Evolutionary conservation across 2,888 invertebrate species (phyloP), one percentile per base, ranked within the genome.

Genomic region (Dioctria rufipes): DNA sequence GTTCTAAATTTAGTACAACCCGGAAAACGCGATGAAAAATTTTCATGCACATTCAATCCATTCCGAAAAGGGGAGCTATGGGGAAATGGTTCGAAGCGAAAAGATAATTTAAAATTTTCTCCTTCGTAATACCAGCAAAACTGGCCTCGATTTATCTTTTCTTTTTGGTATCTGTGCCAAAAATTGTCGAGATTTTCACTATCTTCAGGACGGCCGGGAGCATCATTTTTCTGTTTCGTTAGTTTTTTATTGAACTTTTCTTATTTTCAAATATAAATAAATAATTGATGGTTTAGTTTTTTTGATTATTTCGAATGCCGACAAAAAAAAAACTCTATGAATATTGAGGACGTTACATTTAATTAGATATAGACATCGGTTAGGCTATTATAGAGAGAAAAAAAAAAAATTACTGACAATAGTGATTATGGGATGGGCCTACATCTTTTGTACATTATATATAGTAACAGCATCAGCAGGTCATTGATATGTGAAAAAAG

Each of bases 151-250:
- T 69, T 54, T 54, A 54, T 54, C 54, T 54, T 11, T 54, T 11
- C 11, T 2, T 1, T 25, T 25, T 25, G 25, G 2, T 8, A 54
- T 54, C 11, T 11, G 0, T 51, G 69, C 69, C 69, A 69, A 66
- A 69, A 69, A 69, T 69, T 69, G 25, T n/a, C n/a, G 39, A 69
- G 69, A 69, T 69, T 69, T 69, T 69, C 54, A 69, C 51, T 51
- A 51, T 67, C 54, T 69, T 69, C 69, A 37, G 49, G 39, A 25
- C 25, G 25, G 25, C 25, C 51, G 25, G 39, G 69, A 51, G 69
- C 51, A 37, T 9, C 25, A 67, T 43, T 67, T 69, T 51, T 69
- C 43, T 54, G 49, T 51, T 11, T 8, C 54, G 1, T 54, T 11
- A 3, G 6, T 11, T 54, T 54, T 5, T 67, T 69, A 51, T 69